Conservation (phyloP, 2,113 vertebrate genomes). For the Craseonycteris thonglongyai region DNA sequence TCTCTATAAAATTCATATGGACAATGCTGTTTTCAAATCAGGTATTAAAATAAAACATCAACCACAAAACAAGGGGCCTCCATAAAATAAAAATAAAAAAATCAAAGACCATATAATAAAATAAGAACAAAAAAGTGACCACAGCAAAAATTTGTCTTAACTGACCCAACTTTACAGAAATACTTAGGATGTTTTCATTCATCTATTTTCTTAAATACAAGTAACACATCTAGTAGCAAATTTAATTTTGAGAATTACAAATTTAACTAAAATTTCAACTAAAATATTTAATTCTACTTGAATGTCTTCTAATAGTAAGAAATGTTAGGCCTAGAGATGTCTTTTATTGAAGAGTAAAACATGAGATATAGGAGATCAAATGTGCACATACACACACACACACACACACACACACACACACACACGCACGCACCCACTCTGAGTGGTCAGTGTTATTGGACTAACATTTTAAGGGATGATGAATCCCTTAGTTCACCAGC, state of each 20-base stretch:
- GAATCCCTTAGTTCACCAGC: neutral
- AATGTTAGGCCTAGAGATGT: neutral
- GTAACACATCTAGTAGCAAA: constrained; percentile 62
- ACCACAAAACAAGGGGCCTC: neutral
- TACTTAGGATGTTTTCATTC: constrained; percentile 65
- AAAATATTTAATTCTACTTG: constrained; percentile 14
- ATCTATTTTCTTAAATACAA: constrained; percentile 60
- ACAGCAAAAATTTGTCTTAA: constrained; percentile 67
- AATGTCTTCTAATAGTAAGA: neutral
- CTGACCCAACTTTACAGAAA: constrained; percentile 64
- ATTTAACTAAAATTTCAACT: constrained; percentile 70
- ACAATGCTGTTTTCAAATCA: constrained; percentile 30
- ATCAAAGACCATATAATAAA: constrained; percentile 69
- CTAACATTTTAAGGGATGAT: neutral
- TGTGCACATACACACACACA: no score
- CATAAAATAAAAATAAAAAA: neutral
- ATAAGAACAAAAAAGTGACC: constrained; percentile 65
- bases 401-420: neutral
- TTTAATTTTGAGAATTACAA: constrained; percentile 71
- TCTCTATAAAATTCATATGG: constrained; percentile 29
- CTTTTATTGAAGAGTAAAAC: neutral
- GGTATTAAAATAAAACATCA: constrained; percentile 56
- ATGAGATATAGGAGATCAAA: neutral
- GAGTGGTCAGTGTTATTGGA: neutral
- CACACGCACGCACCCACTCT: neutral